Conservation (phyloP, 2,888 invertebrate species). For the Chirona hameri region DNA sequence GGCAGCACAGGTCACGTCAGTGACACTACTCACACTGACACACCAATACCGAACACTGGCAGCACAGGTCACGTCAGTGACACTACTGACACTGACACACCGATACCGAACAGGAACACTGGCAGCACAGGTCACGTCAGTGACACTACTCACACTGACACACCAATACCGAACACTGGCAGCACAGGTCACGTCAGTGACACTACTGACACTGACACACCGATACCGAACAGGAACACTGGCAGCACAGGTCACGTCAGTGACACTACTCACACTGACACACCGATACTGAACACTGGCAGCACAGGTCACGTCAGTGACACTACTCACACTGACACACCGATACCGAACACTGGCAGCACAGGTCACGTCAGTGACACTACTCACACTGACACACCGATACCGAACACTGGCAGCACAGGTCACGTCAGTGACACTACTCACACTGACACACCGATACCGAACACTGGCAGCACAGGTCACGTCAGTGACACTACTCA, state of each 20-base stretch:
- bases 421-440: too few species aligned
- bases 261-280: slow-evolving; percentile 67
- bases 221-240: slow-evolving; percentile 96
- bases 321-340: slow-evolving; percentile 76
- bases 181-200: too few species aligned
- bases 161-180: slow-evolving; percentile 90
- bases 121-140: too few species aligned
- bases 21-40: slow-evolving; percentile 67
- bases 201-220: slow-evolving; percentile 50
- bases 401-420: slow-evolving; percentile 72
- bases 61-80: too few species aligned
- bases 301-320: too few species aligned
- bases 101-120: slow-evolving; percentile 96
- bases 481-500: slow-evolving; percentile 54
- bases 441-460: slow-evolving; percentile 96
- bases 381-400: slow-evolving; percentile 88
- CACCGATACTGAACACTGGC: slow-evolving; percentile 90
- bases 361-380: too few species aligned
- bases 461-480: slow-evolving; percentile 65
- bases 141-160: slow-evolving; percentile 67
- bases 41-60: slow-evolving; percentile 90
- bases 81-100: slow-evolving; percentile 50
- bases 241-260: too few species aligned
- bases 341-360: slow-evolving; percentile 81
- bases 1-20: too few species aligned